Conservation (phyloP, 2,888 invertebrate species). For the Plusia festucae region DNA sequence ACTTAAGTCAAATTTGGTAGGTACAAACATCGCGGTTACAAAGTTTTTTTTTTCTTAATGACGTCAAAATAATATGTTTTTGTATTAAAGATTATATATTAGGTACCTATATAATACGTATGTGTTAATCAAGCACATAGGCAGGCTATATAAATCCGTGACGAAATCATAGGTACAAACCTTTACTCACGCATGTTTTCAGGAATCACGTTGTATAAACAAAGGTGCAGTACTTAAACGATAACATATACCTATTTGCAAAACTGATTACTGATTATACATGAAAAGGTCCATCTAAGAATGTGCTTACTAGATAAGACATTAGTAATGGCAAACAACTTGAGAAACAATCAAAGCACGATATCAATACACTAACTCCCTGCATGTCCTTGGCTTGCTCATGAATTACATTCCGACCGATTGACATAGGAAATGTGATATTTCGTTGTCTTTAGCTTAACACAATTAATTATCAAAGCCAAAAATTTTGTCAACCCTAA, state of each 20-base stretch:
- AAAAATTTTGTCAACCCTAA: too few relatives aligned
- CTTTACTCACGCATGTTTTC: not conserved
- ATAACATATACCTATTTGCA: slow-evolving; percentile 3
- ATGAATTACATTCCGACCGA: too few relatives aligned
- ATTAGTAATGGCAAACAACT: not conserved
- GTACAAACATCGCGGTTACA: not conserved
- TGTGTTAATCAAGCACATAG: too few relatives aligned
- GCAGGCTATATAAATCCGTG: not conserved
- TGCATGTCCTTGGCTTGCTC: too few relatives aligned
- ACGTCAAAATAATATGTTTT: not conserved
- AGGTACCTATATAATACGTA: too few relatives aligned
- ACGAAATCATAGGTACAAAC: not conserved
- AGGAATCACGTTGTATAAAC: not conserved
- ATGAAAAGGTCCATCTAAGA: slow-evolving; percentile 4
- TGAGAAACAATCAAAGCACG: not conserved
- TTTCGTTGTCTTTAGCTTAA: too few relatives aligned
- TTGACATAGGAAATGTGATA: too few relatives aligned
- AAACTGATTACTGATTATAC: slow-evolving; percentile 2
- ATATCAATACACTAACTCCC: not conserved
- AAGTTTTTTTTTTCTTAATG: not conserved
- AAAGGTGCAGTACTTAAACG: slow-evolving; percentile 5
- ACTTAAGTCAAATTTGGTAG: not conserved
- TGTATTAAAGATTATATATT: too few relatives aligned
- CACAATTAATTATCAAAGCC: too few relatives aligned
- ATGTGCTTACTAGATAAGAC: slow-evolving; percentile 2